A percentile compares a stretch with the other conserved stretches of the same genome.
These are phyloP conservation scores for Acropternis orthonyx DNA, from an alignment of 2,797 vertebrate species.

Conservation along the genomic window DNA sequence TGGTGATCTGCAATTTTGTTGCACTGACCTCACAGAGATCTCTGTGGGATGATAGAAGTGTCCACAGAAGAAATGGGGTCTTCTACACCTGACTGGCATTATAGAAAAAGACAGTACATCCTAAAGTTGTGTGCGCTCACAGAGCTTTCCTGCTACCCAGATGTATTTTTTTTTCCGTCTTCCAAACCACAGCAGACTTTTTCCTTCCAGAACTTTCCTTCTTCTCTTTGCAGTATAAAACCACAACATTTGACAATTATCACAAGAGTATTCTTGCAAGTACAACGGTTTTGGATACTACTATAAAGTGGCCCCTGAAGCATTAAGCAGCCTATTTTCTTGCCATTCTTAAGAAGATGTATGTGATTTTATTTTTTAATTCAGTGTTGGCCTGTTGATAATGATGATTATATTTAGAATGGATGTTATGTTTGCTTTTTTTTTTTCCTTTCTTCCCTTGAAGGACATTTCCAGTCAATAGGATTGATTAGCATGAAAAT, in stretches of 20 bases:
- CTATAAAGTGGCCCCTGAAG: neutral
- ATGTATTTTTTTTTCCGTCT: neutral
- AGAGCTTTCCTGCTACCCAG: neutral
- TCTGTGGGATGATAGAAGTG: neutral
- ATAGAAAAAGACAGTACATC: neutral
- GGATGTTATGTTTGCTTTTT: neutral
- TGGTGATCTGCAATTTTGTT: neutral
- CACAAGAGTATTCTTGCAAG: neutral
- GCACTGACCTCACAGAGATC: neutral
- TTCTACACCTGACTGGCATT: neutral
- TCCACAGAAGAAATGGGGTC: neutral
- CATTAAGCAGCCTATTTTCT: neutral
- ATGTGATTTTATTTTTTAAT: neutral
- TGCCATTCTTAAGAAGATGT: neutral
- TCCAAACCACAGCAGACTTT: neutral
- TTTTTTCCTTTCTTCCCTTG: neutral
- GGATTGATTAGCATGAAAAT: neutral
- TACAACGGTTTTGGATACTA: neutral
- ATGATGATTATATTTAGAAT: neutral
- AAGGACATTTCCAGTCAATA: neutral
- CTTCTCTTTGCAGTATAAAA: neutral
- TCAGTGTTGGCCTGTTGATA: neutral
- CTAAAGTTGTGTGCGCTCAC: neutral
- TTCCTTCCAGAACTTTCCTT: neutral
- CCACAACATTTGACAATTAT: neutral